Percentiles rank a stretch among this genome's conserved stretches.
Conservation (phyloP, 2,113 vertebrate genomes). For the Tonatia bakeri region DNA sequence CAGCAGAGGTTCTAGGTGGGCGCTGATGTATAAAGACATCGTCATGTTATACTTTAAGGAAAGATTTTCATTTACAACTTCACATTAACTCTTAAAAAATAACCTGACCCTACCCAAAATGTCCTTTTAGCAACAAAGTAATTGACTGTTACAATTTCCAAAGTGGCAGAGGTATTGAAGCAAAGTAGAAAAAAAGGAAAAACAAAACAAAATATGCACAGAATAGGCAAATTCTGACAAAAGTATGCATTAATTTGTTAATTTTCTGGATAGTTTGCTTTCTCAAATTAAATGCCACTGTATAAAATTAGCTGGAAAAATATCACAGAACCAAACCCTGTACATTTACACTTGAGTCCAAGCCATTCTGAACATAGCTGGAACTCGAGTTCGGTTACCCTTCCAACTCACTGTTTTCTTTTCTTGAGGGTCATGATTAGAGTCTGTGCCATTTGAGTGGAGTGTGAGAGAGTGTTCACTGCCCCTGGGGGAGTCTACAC, state of each 20-base stretch:
- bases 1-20: slow-evolving; percentile 88
- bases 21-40: slow-evolving; percentile 86
- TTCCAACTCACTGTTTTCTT: too few relatives aligned
- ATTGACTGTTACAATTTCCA: slow-evolving; percentile 87
- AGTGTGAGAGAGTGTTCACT: background rate
- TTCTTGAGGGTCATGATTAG: too few relatives aligned
- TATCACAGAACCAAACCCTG: too few relatives aligned
- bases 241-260: slow-evolving; percentile 80
- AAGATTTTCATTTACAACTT: slow-evolving; percentile 87
- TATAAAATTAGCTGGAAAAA: too few relatives aligned
- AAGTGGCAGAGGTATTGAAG: slow-evolving; percentile 90
- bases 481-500: slow-evolving; percentile 99
- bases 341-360: too few relatives aligned
- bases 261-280: too few relatives aligned
- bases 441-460: too few relatives aligned
- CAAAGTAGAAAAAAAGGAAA: slow-evolving; percentile 33
- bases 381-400: too few relatives aligned
- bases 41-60: slow-evolving; percentile 84
- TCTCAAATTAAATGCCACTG: too few relatives aligned
- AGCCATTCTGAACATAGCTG: too few relatives aligned
- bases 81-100: slow-evolving; percentile 93
- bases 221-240: slow-evolving; percentile 84
- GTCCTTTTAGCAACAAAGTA: slow-evolving; percentile 89
- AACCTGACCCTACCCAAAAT: slow-evolving; percentile 90
- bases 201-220: slow-evolving; percentile 63